phyloP scores from a whole-genome alignment of 2,797 vertebrate genomes.

The Heterohyrax brucei region DNA sequence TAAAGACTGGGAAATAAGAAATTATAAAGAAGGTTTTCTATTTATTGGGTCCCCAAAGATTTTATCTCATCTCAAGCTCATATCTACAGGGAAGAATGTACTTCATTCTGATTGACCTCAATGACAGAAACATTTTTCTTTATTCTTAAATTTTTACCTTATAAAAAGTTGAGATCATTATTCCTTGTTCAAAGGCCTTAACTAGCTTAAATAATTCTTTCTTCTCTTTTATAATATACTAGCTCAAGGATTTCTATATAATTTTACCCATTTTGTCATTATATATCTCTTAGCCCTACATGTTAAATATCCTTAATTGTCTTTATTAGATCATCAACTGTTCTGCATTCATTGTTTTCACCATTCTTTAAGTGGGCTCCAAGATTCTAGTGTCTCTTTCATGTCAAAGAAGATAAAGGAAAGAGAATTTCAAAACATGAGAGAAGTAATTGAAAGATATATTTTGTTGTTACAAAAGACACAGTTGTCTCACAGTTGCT shows the following conservation, averaged over 20 bases:
- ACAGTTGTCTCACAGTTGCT: neutral
- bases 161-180: constrained; percentile 76
- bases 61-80: constrained; percentile 70
- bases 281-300: constrained; percentile 43
- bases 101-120: constrained; percentile 77
- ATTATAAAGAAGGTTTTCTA: constrained; percentile 67
- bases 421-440: neutral
- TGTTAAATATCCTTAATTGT: constrained; percentile 72
- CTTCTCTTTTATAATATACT: neutral
- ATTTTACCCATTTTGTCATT: constrained; percentile 27
- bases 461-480: neutral
- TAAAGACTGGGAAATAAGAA: constrained; percentile 61
- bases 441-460: neutral
- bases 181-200: constrained; percentile 56
- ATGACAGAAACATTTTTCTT: constrained; percentile 79
- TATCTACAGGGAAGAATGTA: constrained; percentile 67
- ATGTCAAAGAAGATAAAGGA: constrained; percentile 43
- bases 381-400: constrained; percentile 67
- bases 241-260: constrained; percentile 63
- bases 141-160: constrained; percentile 80
- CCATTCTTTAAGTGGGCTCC: neutral
- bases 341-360: constrained; percentile 25
- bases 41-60: constrained; percentile 56
- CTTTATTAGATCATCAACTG: neutral
- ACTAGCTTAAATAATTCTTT: constrained; percentile 58